These are phyloP conservation scores for Eurytoma californica DNA, from an alignment of 2,888 invertebrate genomes.

Conservation along the genomic window DNA sequence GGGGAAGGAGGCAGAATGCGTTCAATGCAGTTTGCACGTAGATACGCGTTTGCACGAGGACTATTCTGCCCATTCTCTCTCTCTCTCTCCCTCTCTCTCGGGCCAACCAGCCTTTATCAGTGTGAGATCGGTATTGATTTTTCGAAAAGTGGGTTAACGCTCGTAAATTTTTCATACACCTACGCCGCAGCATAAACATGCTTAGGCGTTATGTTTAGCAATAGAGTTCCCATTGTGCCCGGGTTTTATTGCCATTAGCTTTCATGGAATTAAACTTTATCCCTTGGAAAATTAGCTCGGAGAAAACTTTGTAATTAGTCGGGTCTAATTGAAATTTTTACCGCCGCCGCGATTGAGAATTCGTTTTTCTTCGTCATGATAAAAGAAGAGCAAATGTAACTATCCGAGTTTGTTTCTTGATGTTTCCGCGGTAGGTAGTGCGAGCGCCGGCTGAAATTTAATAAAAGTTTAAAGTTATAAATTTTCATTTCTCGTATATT, in stretches of 20 bases:
- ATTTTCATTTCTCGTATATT: slow-evolving; percentile 33
- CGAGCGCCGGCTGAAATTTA: neutral
- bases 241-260: neutral
- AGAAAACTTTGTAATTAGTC: slow-evolving; percentile 41
- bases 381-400: neutral
- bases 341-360: neutral
- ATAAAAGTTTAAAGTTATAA: slow-evolving; percentile 31
- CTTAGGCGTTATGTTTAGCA: neutral
- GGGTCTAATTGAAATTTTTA: slow-evolving; percentile 40
- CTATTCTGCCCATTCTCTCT: slow-evolving; percentile 2
- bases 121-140: neutral
- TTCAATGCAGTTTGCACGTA: slow-evolving; percentile 10
- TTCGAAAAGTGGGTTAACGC: neutral
- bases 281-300: slow-evolving; percentile 45
- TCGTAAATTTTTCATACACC: neutral
- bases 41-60: neutral
- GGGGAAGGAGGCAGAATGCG: slow-evolving; percentile 20
- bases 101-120: neutral
- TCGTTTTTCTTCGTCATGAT: slow-evolving; percentile 25
- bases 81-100: neutral
- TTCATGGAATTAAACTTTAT: slow-evolving; percentile 44
- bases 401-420: too few species aligned
- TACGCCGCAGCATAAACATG: too few species aligned
- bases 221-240: neutral
- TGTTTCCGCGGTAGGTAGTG: too few species aligned